A percentile compares a stretch with the other conserved stretches of the same genome.
phyloP scores from a whole-genome alignment of 2,888 invertebrate species.

The Agrochola litura region DNA sequence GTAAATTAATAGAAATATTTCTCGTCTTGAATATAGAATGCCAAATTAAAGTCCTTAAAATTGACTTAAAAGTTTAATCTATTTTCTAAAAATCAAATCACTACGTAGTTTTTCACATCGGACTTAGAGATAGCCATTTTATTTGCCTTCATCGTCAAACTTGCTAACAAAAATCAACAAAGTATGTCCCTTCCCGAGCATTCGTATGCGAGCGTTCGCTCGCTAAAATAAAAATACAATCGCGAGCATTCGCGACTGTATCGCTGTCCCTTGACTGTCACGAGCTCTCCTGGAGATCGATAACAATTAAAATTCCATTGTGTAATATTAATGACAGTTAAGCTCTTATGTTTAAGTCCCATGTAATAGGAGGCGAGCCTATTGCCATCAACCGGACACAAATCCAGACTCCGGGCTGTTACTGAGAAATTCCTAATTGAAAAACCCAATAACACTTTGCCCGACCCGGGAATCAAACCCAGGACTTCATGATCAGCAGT shows the following conservation, averaged over 20 bases:
- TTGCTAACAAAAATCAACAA: neutral
- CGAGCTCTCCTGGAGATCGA: no score
- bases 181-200: neutral
- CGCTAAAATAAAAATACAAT: neutral
- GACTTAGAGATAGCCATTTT: neutral
- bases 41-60: constrained; percentile 33
- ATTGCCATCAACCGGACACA: neutral
- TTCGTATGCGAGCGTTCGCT: constrained; percentile 14
- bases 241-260: neutral
- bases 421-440: no score
- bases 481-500: no score
- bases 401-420: no score
- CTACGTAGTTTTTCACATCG: constrained; percentile 8
- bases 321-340: no score
- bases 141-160: neutral
- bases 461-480: no score
- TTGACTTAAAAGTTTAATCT: neutral
- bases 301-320: no score
- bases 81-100: neutral
- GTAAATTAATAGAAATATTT: constrained; percentile 11
- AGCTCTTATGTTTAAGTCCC: no score
- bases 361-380: neutral
- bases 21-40: constrained; percentile 7
- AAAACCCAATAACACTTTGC: no score
- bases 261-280: no score